These are phyloP conservation scores for Alligator mississippiensis DNA, from an alignment of 2,113 vertebrate species.

Conservation along the genomic window DNA sequence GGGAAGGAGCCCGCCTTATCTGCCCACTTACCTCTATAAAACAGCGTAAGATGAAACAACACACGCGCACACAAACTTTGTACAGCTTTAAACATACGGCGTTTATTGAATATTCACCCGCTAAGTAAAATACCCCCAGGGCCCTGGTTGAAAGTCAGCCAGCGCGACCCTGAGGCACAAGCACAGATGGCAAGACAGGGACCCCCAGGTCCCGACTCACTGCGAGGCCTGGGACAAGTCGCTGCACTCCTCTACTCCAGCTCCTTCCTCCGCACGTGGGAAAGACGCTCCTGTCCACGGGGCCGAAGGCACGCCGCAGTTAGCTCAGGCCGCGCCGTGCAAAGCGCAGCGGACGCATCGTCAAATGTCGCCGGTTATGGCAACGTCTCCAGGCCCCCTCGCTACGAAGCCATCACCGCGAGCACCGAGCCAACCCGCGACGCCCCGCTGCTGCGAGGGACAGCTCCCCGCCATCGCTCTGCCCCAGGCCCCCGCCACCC, in stretches of 20 bases:
- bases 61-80: not conserved
- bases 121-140: not conserved
- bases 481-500: no score
- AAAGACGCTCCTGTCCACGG: not conserved
- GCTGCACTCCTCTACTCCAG: not conserved
- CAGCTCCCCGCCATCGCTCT: not conserved
- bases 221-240: not conserved
- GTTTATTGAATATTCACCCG: not conserved
- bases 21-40: not conserved
- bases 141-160: not conserved
- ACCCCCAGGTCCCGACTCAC: not conserved
- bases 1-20: rapidly evolving
- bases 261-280: conserved; percentile 29
- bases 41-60: not conserved
- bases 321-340: not conserved
- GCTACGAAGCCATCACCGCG: not conserved
- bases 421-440: not conserved
- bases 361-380: not conserved
- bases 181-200: not conserved
- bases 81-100: not conserved
- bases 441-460: not conserved
- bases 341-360: conserved; percentile 8
- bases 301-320: not conserved
- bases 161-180: not conserved
- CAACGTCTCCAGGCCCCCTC: conserved; percentile 11